Percentiles rank a stretch among this genome's conserved stretches.
Conservation (phyloP, 2,888 invertebrate species). For the Idaea dimidiata region DNA sequence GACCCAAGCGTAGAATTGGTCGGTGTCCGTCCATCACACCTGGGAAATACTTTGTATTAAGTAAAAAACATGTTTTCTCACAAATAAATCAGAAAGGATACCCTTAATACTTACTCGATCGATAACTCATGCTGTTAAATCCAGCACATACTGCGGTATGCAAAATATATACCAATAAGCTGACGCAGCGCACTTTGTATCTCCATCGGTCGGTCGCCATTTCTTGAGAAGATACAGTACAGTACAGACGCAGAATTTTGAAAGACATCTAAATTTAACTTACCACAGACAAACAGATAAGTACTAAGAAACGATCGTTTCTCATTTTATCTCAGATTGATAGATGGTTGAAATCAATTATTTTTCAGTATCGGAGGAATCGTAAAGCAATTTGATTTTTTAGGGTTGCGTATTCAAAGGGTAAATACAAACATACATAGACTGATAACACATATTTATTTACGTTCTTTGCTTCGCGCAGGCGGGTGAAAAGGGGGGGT, state of each 20-base stretch:
- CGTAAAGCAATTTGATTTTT: neutral
- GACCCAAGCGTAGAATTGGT: slow-evolving; percentile 37
- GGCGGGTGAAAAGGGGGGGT: too few relatives aligned
- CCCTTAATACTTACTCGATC: slow-evolving; percentile 11
- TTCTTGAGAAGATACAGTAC: too few relatives aligned
- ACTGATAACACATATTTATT: too few relatives aligned
- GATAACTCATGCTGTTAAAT: slow-evolving; percentile 5
- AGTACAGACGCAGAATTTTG: neutral
- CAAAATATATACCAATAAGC: neutral
- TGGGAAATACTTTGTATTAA: slow-evolving; percentile 13
- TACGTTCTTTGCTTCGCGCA: too few relatives aligned
- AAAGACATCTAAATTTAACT: too few relatives aligned
- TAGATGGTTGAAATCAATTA: neutral
- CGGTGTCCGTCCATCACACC: slow-evolving; percentile 32
- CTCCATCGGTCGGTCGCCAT: too few relatives aligned
- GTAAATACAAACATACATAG: neutral
- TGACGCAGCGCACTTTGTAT: neutral
- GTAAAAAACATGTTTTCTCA: neutral
- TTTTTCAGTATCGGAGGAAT: neutral
- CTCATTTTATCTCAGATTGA: neutral
- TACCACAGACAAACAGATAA: neutral
- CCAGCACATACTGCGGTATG: slow-evolving; percentile 10
- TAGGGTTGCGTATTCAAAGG: neutral
- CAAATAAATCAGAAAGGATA: too few relatives aligned
- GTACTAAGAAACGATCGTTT: neutral